Evolutionary conservation across 2,888 invertebrate species (phyloP).

Genomic region (Teinopalpus imperialis): DNA sequence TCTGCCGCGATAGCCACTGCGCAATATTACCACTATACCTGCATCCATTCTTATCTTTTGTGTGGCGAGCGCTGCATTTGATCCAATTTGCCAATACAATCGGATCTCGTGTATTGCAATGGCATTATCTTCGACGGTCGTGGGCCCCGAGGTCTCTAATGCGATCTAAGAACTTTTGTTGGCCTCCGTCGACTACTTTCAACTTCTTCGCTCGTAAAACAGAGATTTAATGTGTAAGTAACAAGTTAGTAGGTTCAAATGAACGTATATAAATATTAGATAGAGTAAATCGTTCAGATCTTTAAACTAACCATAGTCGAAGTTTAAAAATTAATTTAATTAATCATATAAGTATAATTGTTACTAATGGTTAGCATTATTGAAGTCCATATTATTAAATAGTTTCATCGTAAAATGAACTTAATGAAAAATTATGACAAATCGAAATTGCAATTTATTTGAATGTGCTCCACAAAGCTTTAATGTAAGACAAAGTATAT

Average conservation of each 20-base stretch:
- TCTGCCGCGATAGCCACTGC: slow-evolving; percentile 59
- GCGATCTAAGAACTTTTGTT: slow-evolving; percentile 66
- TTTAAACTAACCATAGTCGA: too few species aligned
- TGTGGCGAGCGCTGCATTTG: slow-evolving; percentile 78
- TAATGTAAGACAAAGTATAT: too few species aligned
- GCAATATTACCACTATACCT: slow-evolving; percentile 66
- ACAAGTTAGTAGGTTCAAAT: slow-evolving; percentile 7
- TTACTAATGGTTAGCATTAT: too few species aligned
- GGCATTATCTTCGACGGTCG: slow-evolving; percentile 71
- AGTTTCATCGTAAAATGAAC: too few species aligned
- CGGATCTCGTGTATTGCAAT: slow-evolving; percentile 77
- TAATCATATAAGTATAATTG: too few species aligned
- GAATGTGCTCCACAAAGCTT: too few species aligned
- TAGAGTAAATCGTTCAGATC: slow-evolving; percentile 5
- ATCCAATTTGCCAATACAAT: slow-evolving; percentile 83
- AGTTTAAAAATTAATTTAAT: too few species aligned
- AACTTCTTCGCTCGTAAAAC: slow-evolving; percentile 18
- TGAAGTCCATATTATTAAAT: too few species aligned
- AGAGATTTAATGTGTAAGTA: slow-evolving; percentile 23
- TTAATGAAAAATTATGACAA: too few species aligned
- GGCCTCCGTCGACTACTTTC: slow-evolving; percentile 39
- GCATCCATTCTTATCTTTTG: slow-evolving; percentile 71
- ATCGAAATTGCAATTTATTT: too few species aligned
- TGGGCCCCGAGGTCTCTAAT: slow-evolving; percentile 64
- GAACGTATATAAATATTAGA: not conserved